Percentiles rank a stretch among this genome's conserved stretches.
These are phyloP conservation scores for Acipenser ruthenus DNA, from an alignment of 2,797 vertebrate species.

Conservation along the genomic window DNA sequence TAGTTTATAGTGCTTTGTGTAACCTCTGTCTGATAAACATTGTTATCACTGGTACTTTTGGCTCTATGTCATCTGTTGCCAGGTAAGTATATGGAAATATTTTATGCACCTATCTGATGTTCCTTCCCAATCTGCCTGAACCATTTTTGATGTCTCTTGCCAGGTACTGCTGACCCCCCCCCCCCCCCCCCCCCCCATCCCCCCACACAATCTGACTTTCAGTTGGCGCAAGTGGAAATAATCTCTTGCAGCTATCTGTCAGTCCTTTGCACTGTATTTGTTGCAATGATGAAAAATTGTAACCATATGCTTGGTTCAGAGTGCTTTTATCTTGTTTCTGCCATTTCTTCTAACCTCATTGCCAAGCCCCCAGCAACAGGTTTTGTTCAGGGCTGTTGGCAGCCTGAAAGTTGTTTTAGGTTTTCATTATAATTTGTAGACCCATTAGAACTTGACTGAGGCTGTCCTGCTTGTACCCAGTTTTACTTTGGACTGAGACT, in stretches of 20 bases:
- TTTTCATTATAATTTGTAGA: too few species aligned
- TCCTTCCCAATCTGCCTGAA: slow-evolving; percentile 15
- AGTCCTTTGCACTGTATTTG: not conserved
- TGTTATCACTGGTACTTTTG: slow-evolving; percentile 6
- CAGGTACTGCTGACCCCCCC: not conserved
- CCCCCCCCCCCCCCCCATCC: too few species aligned
- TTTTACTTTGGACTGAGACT: too few species aligned
- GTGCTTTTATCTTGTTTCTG: too few species aligned
- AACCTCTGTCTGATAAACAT: slow-evolving; percentile 17
- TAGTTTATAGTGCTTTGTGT: slow-evolving; percentile 1
- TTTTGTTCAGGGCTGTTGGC: too few species aligned
- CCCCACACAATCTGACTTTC: not conserved
- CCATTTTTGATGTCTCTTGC: not conserved
- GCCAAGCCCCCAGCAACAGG: too few species aligned
- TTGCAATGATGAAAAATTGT: not conserved
- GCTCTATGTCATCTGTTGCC: not conserved
- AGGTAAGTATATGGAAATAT: slow-evolving; percentile 4
- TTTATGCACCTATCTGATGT: slow-evolving; percentile 14
- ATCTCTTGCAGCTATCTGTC: not conserved
- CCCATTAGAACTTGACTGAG: too few species aligned
- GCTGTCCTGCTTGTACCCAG: too few species aligned
- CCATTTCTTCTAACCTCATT: too few species aligned
- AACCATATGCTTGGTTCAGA: too few species aligned
- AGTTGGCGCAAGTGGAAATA: not conserved
- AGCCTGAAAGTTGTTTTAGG: too few species aligned